These are phyloP conservation scores for Eupithecia pulchellata DNA, from an alignment of 2,888 invertebrate species.

Conservation along the genomic window DNA sequence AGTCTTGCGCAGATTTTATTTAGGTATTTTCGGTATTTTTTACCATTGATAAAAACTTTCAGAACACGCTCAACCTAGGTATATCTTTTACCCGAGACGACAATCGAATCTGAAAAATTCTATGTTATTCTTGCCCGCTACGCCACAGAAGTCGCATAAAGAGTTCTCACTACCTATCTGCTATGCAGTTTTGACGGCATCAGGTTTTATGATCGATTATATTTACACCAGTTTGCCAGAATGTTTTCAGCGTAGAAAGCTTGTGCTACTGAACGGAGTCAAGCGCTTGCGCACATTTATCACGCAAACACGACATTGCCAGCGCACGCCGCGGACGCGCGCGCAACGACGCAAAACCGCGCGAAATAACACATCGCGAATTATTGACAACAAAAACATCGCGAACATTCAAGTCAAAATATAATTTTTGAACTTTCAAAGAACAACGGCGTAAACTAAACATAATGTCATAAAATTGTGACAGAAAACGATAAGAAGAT, in stretches of 20 bases:
- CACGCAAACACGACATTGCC: constrained; percentile 55
- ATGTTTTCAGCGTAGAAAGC: constrained; percentile 50
- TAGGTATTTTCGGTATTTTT: too few species aligned
- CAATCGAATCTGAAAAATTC: too few species aligned
- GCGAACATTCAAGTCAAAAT: too few species aligned
- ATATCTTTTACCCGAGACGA: too few species aligned
- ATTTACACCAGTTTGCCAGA: background rate
- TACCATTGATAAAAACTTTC: too few species aligned
- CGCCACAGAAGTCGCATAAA: too few species aligned
- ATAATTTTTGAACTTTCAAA: background rate
- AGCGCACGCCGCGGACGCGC: constrained; percentile 51
- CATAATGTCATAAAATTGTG: background rate
- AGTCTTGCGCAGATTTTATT: too few species aligned
- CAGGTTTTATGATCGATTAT: background rate
- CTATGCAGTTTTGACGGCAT: background rate
- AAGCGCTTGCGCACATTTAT: constrained; percentile 40
- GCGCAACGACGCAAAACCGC: constrained; percentile 47
- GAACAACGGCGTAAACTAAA: background rate
- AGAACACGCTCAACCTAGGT: too few species aligned
- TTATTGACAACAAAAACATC: too few species aligned
- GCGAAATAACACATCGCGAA: constrained; percentile 36
- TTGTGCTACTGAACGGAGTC: constrained; percentile 38
- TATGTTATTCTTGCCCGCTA: too few species aligned
- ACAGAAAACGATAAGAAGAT: constrained; percentile 7
- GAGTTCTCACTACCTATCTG: background rate